Evolutionary conservation across 2,113 vertebrate genomes (phyloP), one percentile per base, ranked within the genome.

Genomic region (Ictidomys tridecemlineatus): DNA sequence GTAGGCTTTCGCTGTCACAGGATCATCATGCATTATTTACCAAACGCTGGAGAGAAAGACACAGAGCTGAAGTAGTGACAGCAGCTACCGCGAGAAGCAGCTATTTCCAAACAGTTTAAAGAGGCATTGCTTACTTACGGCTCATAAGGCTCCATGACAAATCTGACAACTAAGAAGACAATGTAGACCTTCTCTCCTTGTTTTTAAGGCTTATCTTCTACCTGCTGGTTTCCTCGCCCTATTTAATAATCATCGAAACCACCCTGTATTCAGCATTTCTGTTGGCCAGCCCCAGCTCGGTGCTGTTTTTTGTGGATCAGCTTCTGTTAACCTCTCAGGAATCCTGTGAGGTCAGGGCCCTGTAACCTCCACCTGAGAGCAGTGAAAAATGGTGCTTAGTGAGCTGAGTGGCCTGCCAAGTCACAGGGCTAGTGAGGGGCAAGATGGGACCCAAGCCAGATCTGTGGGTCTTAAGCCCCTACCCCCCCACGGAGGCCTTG

Each of bases 81-180:
- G 11, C 28, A 78, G 72, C 18, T 24, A 63, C n/a, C 24, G 45
- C 83, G 39, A 79, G 70, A 69, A 12, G 56, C 37, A 91, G 24
- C 11, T 16, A 0, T 76, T 96, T 85, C 56, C 77, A 42, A 85
- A 45, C 70, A 26, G 9, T 53, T 85, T 87, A 53, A 92, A 91
- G 83, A 48, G 32, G 70, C 51, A 37, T 94, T 91, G 79, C 86
- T 82, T 78, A 39, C 39, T 51, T 88, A 45, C 34, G 45, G 48
- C 48, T 89, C 48, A 8, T 53, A 89, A 70, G 56, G 76, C 45
- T 97, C 32, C 39, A 0, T 67, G 48, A 83, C 77, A 94, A 42
- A 94, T 79, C 37, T 87, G 72, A 96, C 72, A 76, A 85, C 37
- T 24, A 61, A 42, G 78, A 85, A 83, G 26, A 76, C 37, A 80